These are phyloP conservation scores for Unio pictorum DNA, from an alignment of 2,888 invertebrate species.

Conservation along the genomic window DNA sequence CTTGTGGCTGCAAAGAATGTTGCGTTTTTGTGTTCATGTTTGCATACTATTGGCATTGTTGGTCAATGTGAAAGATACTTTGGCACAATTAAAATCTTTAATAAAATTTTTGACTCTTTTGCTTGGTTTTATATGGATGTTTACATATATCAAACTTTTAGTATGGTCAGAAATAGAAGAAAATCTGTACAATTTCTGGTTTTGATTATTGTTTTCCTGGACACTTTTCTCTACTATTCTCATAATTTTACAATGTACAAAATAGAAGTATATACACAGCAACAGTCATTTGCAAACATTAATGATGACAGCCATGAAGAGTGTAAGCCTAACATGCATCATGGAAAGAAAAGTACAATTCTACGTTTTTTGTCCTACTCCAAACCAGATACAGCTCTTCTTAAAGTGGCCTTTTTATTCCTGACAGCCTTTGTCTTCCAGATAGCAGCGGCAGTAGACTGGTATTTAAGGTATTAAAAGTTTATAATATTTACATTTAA, in stretches of 20 bases:
- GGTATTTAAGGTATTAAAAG: no score
- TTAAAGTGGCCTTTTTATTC: slow-evolving; percentile 44
- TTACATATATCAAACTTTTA: slow-evolving; percentile 47
- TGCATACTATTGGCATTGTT: slow-evolving; percentile 39
- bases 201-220: slow-evolving; percentile 51
- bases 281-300: not conserved
- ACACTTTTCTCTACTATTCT: slow-evolving; percentile 30
- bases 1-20: slow-evolving; percentile 43
- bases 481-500: no score
- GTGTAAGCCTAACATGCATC: no score
- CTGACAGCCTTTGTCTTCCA: slow-evolving; percentile 48
- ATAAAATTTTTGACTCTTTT: slow-evolving; percentile 15
- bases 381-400: slow-evolving; percentile 43
- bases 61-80: slow-evolving; percentile 23
- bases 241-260: slow-evolving; percentile 35
- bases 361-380: slow-evolving; percentile 49
- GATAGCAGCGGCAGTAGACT: slow-evolving; percentile 24
- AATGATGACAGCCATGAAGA: no score
- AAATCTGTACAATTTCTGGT: slow-evolving; percentile 37
- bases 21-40: slow-evolving; percentile 35
- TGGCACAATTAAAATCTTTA: slow-evolving; percentile 26
- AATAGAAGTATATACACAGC: slow-evolving; percentile 8
- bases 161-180: slow-evolving; percentile 37
- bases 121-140: slow-evolving; percentile 31
- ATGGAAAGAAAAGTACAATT: slow-evolving; percentile 17